Evolutionary conservation across 2,888 invertebrate species (phyloP).

Genomic region (Hipparchia semele): DNA sequence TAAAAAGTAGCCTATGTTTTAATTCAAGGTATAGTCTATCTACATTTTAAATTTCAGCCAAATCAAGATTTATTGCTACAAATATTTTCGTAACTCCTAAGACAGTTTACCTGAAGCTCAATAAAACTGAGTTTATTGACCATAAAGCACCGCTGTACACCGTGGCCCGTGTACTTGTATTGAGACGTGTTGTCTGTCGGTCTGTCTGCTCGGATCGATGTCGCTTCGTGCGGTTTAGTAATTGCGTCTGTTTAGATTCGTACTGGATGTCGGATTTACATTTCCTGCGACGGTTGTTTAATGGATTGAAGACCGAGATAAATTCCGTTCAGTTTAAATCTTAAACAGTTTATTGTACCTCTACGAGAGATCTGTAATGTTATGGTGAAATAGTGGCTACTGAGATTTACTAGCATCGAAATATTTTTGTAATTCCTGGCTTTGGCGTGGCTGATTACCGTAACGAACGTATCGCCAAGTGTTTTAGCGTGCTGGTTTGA

Average conservation of each 20-base stretch:
- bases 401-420: background rate
- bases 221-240: conserved; percentile 19
- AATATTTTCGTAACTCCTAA: no score
- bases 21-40: no score
- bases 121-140: background rate
- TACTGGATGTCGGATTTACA: conserved; percentile 10
- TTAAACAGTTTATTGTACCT: conserved; percentile 1
- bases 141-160: background rate
- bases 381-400: background rate
- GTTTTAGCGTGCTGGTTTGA: no score
- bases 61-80: no score
- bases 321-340: background rate
- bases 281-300: conserved; percentile 21
- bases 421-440: no score
- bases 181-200: conserved; percentile 15
- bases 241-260: conserved; percentile 14
- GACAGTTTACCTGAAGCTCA: background rate
- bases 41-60: no score
- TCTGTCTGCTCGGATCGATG: conserved; percentile 20
- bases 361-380: background rate
- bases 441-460: no score
- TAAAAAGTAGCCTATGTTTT: no score
- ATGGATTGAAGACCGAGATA: conserved; percentile 7
- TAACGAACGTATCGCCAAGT: no score
- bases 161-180: background rate